Evolutionary conservation across 2,888 invertebrate genomes (phyloP).

Genomic region (Tachystola acroxantha): DNA sequence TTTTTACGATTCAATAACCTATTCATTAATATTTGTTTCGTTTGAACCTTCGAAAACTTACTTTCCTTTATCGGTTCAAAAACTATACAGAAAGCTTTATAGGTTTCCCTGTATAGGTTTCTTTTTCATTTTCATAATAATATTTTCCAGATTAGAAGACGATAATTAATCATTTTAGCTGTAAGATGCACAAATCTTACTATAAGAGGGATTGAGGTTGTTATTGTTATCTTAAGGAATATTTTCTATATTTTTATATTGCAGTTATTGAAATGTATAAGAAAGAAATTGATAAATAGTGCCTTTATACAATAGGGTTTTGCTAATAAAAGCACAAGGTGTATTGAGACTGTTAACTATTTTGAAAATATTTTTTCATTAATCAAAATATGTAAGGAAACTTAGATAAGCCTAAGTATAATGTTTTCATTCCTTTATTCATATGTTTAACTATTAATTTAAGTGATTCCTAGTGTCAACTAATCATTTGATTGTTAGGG

Average conservation of each 20-base stretch:
- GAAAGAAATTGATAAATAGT: slow-evolving; percentile 21
- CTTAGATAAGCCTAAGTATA: not conserved
- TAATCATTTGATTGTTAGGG: slow-evolving; percentile 27
- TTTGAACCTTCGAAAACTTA: too few relatives aligned
- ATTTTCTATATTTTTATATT: slow-evolving; percentile 30
- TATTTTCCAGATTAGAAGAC: not conserved
- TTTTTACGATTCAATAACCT: too few relatives aligned
- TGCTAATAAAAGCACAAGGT: slow-evolving; percentile 20
- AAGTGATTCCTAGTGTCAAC: slow-evolving; percentile 28
- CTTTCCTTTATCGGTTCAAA: too few relatives aligned
- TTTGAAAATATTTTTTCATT: slow-evolving; percentile 37
- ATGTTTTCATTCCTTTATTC: not conserved
- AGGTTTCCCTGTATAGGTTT: too few relatives aligned
- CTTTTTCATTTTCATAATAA: too few relatives aligned
- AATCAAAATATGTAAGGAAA: slow-evolving; percentile 14
- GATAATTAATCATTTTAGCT: too few relatives aligned
- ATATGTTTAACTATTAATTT: not conserved
- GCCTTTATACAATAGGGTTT: slow-evolving; percentile 29
- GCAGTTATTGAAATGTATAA: slow-evolving; percentile 18
- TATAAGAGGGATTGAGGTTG: slow-evolving; percentile 3
- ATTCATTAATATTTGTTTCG: too few relatives aligned
- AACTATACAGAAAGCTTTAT: too few relatives aligned
- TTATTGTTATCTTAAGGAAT: slow-evolving; percentile 11
- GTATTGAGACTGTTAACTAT: slow-evolving; percentile 26
- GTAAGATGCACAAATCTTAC: not conserved